These are phyloP conservation scores for Scolanthus callimorphus DNA, from an alignment of 92 coral and sea anemone genomes.

Conservation along the genomic window DNA sequence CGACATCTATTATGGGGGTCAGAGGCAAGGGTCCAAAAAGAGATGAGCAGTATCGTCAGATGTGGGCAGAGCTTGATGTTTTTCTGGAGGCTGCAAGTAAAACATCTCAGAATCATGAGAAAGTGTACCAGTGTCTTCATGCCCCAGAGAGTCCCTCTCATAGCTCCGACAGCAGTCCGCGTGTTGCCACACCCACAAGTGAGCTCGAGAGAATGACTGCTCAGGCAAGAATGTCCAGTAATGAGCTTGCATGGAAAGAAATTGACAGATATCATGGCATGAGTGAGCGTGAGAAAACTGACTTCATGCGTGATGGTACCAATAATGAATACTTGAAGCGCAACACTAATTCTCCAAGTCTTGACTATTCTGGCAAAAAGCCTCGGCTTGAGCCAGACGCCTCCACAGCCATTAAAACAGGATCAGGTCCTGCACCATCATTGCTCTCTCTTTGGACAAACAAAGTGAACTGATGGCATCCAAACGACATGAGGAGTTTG, in stretches of 20 bases:
- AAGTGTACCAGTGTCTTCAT: slow-evolving; percentile 66
- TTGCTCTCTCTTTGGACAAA: slow-evolving; percentile 86
- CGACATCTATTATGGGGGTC: slow-evolving; percentile 80
- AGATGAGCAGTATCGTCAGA: slow-evolving; percentile 92
- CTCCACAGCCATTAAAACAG: too few relatives aligned
- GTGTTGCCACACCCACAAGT: slow-evolving; percentile 68
- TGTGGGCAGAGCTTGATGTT: slow-evolving; percentile 92
- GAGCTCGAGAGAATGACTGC: slow-evolving; percentile 59
- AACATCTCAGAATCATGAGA: slow-evolving; percentile 94
- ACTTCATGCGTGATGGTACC: slow-evolving; percentile 89
- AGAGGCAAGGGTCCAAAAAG: slow-evolving; percentile 98
- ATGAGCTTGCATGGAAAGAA: slow-evolving; percentile 40
- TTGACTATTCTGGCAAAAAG: slow-evolving; percentile 70
- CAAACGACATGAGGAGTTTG: slow-evolving; percentile 95
- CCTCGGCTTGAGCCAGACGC: slow-evolving; percentile 22
- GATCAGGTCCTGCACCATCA: too few relatives aligned
- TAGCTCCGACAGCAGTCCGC: slow-evolving; percentile 75
- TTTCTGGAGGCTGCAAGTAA: slow-evolving; percentile 83
- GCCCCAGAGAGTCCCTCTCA: slow-evolving; percentile 55
- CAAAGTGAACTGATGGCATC: slow-evolving; percentile 92
- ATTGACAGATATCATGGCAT: slow-evolving; percentile 82
- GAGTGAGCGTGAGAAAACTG: slow-evolving; percentile 93
- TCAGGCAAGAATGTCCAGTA: slow-evolving; percentile 4
- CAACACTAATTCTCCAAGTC: slow-evolving; percentile 51
- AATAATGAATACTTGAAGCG: slow-evolving; percentile 93